Evolutionary conservation across 2,888 invertebrate species (phyloP), one percentile per base, ranked within the genome.

Genomic region (Globia sparganii): DNA sequence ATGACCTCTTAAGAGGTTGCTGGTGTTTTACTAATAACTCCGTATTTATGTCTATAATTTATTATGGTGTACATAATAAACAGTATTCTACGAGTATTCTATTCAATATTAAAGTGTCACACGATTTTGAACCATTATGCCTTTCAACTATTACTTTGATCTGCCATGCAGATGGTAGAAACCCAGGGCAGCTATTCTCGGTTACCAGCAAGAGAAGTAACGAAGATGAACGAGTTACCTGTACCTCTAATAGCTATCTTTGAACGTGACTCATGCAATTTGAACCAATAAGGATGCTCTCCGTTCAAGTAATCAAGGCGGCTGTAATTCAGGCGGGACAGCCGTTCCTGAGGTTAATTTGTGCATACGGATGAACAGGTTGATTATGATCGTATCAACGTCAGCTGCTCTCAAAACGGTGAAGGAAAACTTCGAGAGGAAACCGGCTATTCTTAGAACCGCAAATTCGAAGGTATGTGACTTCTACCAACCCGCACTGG

Each of bases 271-370:
- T 82, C 83, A 82, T 37, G 31, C 72, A 64, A 83, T 77, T 86
- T 71, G 56, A 43, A 68, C 70, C 59, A 83, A 83, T 83, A 34
- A 83, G 83, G 83, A 83, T 83, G 83, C 53, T 69, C 72, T 37
- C 28, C 40, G 78, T 86, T 77, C 76, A 75, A 61, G n/a, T 64
- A 83, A 86, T 82, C 43, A 81, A 82, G 85, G 9, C 49, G 13
- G 58, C 69, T 43, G 67, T 72, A 61, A 67, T 86, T 65, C 71
- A 77, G 68, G 2, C 40, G 49, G 49, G 77, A 21, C 46, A 70
- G 69, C 64, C 59, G 69, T 70, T 82, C 65, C 72, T 82, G 53
- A 71, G 66, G 82, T 46, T 70, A 69, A 76, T 85, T 73, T 64
- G 34, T 67, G 21, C 49, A 69, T 58, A 58, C 61, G 34, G 66